Conservation (phyloP, 2,797 vertebrate species). For the Coilia nasus region DNA sequence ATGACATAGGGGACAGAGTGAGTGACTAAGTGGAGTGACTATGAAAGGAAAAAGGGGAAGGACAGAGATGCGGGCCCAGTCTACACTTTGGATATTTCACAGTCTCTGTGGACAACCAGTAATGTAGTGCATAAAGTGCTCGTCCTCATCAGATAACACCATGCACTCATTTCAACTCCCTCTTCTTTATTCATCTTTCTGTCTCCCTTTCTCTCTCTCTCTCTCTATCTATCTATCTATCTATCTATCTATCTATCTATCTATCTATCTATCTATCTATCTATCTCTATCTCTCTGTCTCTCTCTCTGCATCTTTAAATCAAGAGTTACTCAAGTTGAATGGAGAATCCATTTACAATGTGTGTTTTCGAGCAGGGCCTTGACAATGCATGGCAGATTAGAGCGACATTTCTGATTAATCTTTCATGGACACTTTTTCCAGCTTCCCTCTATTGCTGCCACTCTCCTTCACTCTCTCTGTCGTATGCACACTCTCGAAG, state of each 20-base stretch:
- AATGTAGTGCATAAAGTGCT: constrained; percentile 88
- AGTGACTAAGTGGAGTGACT: not conserved
- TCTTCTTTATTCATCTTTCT: not conserved
- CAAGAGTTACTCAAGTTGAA: constrained; percentile 93
- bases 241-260: constrained; percentile 4
- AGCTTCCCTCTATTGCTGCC: constrained; percentile 64
- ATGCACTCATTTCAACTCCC: constrained; percentile 75
- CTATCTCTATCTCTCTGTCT: not conserved
- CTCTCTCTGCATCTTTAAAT: constrained; percentile 65
- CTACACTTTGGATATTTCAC: constrained; percentile 18
- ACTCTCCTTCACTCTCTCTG: not conserved
- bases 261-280: constrained; percentile 47
- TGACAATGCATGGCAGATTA: constrained; percentile 99
- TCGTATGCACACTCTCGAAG: constrained; percentile 85
- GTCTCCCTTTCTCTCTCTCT: constrained; percentile 44
- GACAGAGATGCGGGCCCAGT: not conserved
- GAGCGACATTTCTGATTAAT: constrained; percentile 98
- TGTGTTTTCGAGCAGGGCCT: constrained; percentile 93
- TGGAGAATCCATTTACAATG: constrained; percentile 97
- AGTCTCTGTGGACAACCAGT: constrained; percentile 83
- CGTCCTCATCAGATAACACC: constrained; percentile 87
- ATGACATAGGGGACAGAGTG: not conserved
- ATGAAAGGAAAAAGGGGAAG: not conserved
- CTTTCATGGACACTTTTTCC: constrained; percentile 90
- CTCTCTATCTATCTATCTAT: constrained; percentile 42